phyloP scores from a whole-genome alignment of 2,113 vertebrate genomes.

The Puma concolor region DNA sequence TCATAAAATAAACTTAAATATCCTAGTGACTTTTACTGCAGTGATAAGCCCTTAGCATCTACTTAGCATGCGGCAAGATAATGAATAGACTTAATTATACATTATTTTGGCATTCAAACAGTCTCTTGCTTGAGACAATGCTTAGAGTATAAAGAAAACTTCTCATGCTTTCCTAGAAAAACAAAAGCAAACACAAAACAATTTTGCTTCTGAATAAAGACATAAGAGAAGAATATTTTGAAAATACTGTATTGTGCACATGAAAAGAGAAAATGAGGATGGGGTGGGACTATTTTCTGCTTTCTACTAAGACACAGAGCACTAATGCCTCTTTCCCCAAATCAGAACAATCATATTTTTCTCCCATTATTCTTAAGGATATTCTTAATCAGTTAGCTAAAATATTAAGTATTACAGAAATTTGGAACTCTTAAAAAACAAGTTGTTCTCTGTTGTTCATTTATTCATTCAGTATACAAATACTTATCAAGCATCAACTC shows the following conservation, averaged over 20 bases:
- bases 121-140: conserved; percentile 44
- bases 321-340: not conserved
- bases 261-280: not conserved
- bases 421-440: not conserved
- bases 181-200: conserved; percentile 37
- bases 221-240: not conserved
- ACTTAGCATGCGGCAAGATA: conserved; percentile 54
- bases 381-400: not conserved
- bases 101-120: conserved; percentile 61
- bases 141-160: conserved; percentile 18
- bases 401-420: not conserved
- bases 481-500: not conserved
- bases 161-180: conserved; percentile 27
- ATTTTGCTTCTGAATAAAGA: conserved; percentile 51
- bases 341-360: not conserved
- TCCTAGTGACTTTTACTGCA: conserved; percentile 55
- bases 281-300: not conserved
- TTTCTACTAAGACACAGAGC: conserved; percentile 8
- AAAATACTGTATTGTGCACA: not conserved
- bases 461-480: not conserved
- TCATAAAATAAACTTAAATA: conserved; percentile 64
- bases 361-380: not conserved
- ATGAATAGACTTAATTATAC: conserved; percentile 67
- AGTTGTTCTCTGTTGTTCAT: not conserved
- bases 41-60: conserved; percentile 52